Evolutionary conservation across 2,888 invertebrate genomes (phyloP).

Genomic region (Bellardia pandia): DNA sequence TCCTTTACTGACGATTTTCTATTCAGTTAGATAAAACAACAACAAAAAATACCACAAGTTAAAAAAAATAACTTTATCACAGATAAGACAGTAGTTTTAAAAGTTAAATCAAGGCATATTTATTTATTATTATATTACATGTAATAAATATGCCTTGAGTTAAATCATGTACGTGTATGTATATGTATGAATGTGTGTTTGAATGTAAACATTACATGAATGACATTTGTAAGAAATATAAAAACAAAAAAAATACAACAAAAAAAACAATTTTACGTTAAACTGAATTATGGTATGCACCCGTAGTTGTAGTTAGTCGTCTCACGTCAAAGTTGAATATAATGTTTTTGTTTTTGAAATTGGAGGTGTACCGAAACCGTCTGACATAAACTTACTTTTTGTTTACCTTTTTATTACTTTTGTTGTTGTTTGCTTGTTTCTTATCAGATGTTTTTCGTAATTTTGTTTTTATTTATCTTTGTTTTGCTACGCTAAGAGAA

Average conservation of each 20-base stretch:
- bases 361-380: not conserved
- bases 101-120: not conserved
- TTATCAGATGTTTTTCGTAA: slow-evolving; percentile 48
- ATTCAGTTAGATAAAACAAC: not conserved
- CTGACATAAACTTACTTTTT: slow-evolving; percentile 62
- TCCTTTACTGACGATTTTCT: slow-evolving; percentile 39
- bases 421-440: slow-evolving; percentile 40
- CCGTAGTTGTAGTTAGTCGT: too few relatives aligned
- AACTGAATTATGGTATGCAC: not conserved
- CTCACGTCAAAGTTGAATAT: not conserved
- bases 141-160: too few relatives aligned
- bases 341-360: not conserved
- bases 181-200: not conserved
- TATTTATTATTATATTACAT: too few relatives aligned
- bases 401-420: slow-evolving; percentile 61
- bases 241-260: slow-evolving; percentile 20
- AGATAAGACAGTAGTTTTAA: not conserved
- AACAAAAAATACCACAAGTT: slow-evolving; percentile 31
- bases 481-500: slow-evolving; percentile 36
- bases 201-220: slow-evolving; percentile 40
- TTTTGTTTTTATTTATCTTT: slow-evolving; percentile 52
- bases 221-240: slow-evolving; percentile 12
- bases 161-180: not conserved
- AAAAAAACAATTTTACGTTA: not conserved
- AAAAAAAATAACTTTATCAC: slow-evolving; percentile 26